These are phyloP conservation scores for Holothuria scabra DNA, from an alignment of 53 echinoderm and acorn worm genomes.

Conservation along the genomic window DNA sequence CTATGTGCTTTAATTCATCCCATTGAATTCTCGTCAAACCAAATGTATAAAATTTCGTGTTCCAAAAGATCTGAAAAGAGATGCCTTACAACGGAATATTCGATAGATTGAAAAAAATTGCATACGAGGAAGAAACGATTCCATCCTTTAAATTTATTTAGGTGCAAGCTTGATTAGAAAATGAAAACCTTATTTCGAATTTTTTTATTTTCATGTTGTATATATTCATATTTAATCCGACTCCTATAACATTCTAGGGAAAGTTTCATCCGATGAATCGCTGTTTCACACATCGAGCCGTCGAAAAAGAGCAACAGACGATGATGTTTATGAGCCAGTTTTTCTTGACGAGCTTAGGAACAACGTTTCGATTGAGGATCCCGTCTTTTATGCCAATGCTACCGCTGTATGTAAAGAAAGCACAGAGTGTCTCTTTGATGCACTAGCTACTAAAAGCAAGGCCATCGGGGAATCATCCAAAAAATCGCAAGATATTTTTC, in stretches of 20 bases:
- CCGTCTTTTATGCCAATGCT: conserved; percentile 55
- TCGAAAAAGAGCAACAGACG: conserved; percentile 9
- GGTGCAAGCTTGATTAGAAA: no score
- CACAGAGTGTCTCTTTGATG: conserved; percentile 74
- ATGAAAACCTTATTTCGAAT: no score
- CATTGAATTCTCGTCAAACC: no score
- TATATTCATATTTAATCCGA: no score
- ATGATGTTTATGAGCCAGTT: conserved; percentile 64
- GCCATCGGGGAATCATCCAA: conserved; percentile 48
- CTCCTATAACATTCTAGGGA: conserved; percentile 55
- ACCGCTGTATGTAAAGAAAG: conserved; percentile 55
- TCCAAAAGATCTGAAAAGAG: no score
- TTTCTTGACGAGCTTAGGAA: conserved; percentile 76
- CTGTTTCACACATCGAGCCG: conserved; percentile 59
- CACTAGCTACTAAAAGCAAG: conserved; percentile 67
- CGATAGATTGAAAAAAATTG: no score
- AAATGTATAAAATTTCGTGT: no score
- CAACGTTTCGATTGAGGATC: conserved; percentile 24
- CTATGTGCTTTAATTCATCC: no score
- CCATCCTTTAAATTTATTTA: no score
- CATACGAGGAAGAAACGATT: no score
- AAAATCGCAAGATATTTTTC: conserved; percentile 46
- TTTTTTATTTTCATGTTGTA: no score
- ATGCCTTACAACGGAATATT: no score
- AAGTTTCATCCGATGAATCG: conserved; percentile 59